phyloP scores from a whole-genome alignment of 2,888 invertebrate species.

The Teleiodes luculella region DNA sequence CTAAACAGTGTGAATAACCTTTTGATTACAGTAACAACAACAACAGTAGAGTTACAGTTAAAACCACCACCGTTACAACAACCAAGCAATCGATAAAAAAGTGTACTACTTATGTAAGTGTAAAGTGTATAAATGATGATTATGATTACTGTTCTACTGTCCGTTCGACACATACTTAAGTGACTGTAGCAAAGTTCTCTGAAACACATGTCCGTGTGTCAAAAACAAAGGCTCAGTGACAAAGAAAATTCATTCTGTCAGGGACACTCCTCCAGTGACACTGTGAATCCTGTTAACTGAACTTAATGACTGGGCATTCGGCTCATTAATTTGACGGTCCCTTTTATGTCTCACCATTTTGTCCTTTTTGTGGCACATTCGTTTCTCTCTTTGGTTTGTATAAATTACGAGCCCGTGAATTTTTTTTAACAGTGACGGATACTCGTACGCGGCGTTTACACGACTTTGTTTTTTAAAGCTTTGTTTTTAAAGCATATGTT shows the following conservation, averaged over 20 bases:
- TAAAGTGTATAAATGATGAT: too few species aligned
- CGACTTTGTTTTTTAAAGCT: slow-evolving; percentile 16
- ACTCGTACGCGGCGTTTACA: neutral
- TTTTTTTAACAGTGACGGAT: neutral
- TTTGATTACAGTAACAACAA: too few species aligned
- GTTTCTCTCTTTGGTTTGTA: slow-evolving; percentile 37
- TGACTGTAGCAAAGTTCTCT: slow-evolving; percentile 11
- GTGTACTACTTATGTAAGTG: too few species aligned
- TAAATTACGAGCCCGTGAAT: neutral
- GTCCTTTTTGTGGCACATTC: slow-evolving; percentile 45
- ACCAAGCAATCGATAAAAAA: too few species aligned
- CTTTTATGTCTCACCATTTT: slow-evolving; percentile 31
- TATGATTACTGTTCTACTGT: too few species aligned
- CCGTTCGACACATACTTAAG: too few species aligned
- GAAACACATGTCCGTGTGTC: slow-evolving; percentile 15
- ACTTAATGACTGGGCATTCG: slow-evolving; percentile 52
- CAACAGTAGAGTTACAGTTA: too few species aligned
- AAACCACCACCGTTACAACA: too few species aligned
- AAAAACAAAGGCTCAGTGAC: slow-evolving; percentile 27
- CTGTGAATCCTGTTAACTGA: slow-evolving; percentile 50
- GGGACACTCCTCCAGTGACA: slow-evolving; percentile 43
- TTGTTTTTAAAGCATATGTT: neutral
- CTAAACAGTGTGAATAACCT: too few species aligned
- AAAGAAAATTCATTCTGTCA: slow-evolving; percentile 52
- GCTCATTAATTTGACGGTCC: slow-evolving; percentile 51